Conservation (phyloP, 2,888 invertebrate species). For the Tupiocoris notatus region DNA sequence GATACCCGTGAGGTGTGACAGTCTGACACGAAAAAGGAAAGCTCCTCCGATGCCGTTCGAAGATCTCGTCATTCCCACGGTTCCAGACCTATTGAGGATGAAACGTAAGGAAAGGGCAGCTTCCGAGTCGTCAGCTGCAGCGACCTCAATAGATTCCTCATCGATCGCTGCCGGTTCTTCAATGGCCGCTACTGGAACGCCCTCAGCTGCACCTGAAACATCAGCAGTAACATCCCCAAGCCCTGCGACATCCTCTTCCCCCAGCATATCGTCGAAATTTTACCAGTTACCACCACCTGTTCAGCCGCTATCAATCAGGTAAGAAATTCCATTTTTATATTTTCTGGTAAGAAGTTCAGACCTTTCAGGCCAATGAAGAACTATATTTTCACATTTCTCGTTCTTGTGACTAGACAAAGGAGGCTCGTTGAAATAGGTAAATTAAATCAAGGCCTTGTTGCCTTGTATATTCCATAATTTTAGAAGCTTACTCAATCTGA, state of each 20-base stretch:
- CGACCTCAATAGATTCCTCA: too few species aligned
- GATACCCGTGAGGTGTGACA: slow-evolving; percentile 47
- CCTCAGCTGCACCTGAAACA: neutral
- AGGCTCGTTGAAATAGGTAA: too few species aligned
- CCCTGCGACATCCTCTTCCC: neutral
- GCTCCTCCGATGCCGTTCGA: slow-evolving; percentile 45
- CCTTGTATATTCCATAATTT: too few species aligned
- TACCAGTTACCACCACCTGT: slow-evolving; percentile 30
- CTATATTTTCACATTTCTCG: too few species aligned
- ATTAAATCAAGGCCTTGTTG: too few species aligned
- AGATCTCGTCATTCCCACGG: slow-evolving; percentile 58
- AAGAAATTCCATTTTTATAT: too few species aligned
- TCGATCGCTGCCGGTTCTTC: slow-evolving; percentile 40
- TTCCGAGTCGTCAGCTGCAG: slow-evolving; percentile 7
- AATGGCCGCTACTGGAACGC: too few species aligned
- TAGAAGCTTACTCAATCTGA: too few species aligned
- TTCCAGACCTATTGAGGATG: slow-evolving; percentile 63
- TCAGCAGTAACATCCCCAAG: slow-evolving; percentile 50
- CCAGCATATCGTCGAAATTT: neutral
- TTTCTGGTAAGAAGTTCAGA: too few species aligned
- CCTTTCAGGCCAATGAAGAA: too few species aligned
- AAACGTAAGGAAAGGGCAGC: slow-evolving; percentile 58
- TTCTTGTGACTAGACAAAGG: too few species aligned
- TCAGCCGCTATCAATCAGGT: slow-evolving; percentile 31
- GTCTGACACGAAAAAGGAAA: slow-evolving; percentile 44